Evolutionary conservation across 2,797 vertebrate species (phyloP), one percentile per base, ranked within the genome.

Genomic region (Clarias pachynema): DNA sequence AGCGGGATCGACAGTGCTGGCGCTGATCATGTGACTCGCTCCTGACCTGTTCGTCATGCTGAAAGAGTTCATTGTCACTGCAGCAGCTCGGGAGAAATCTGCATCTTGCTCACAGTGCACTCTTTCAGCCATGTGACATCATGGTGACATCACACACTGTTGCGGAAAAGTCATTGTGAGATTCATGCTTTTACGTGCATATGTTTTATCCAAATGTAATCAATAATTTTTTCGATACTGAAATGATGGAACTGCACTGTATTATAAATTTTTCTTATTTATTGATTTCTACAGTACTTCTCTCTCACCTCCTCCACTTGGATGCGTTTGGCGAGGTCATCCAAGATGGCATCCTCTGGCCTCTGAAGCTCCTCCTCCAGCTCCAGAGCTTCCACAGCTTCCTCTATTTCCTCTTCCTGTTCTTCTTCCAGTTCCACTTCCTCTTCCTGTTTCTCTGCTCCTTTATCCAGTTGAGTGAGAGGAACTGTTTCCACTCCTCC

Each of bases 321-420:
- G 94, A 99, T 99, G 90, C 95, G 96, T 91, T 96, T 98, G 87
- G 98, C 97, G 91, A 98, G 95, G 88, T 97, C 94, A 84, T 99
- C 98, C 85, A 98, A 95, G 57, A 96, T 96, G 87, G 5, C 40
- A 70, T 22, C 66, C 92, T 22, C 91, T 90, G 2, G 92, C 90
- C 2, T 93, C 86, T 92, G 92, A 8, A 88, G 88, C 66, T 87
- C 86, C 4, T 77, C 78, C 86, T 88, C 84, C 20, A 89, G 89
- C 49, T 93, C 94, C 29, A 93, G 92, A 81, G 91, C 77, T 24
- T 87, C 92, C 83, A 86, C 91, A 56, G 91, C 92, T 62, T 93
- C 90, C 89, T 92, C 91, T 78, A 91, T 92, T 62, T 93, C 90
- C 89, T 92, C 91, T 78, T 90, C 90, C 59, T 66, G 15, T 60